Evolutionary conservation across 2,797 vertebrate genomes (phyloP).

Genomic region (Premnoplex brunnescens): DNA sequence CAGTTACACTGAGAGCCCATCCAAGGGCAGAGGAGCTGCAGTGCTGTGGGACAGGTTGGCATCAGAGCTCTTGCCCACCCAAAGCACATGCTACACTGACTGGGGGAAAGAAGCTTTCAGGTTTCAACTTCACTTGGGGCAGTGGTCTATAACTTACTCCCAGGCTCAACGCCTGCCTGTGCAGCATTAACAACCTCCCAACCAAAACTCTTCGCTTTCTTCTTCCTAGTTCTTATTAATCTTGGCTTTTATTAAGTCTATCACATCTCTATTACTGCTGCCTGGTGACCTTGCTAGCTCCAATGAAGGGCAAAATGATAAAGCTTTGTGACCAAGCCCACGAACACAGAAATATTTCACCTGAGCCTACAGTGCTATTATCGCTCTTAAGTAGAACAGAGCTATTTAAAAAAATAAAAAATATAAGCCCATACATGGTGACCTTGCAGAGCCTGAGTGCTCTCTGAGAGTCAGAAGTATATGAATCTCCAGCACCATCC

Average conservation of each 20-base stretch:
- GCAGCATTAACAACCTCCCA: not conserved
- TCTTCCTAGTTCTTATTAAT: slow-evolving; percentile 40
- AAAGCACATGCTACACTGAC: not conserved
- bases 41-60: not conserved
- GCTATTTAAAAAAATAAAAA: slow-evolving; percentile 65
- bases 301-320: slow-evolving; percentile 86
- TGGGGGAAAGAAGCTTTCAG: not conserved
- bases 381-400: slow-evolving; percentile 65
- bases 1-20: not conserved
- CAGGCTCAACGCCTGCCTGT: not conserved
- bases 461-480: slow-evolving; percentile 7
- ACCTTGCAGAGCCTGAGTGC: slow-evolving; percentile 74
- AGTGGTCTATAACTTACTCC: not conserved
- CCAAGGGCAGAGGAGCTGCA: not conserved
- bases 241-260: slow-evolving; percentile 73
- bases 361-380: slow-evolving; percentile 60
- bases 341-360: slow-evolving; percentile 82
- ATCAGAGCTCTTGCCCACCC: not conserved
- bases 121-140: not conserved
- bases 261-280: slow-evolving; percentile 81
- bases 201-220: not conserved
- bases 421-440: slow-evolving; percentile 41
- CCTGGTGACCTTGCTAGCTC: slow-evolving; percentile 83
- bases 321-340: slow-evolving; percentile 80
- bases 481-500: not conserved